Percentiles rank a stretch among this genome's conserved stretches.
Conservation (phyloP, 2,113 vertebrate genomes). For the Equus quagga region DNA sequence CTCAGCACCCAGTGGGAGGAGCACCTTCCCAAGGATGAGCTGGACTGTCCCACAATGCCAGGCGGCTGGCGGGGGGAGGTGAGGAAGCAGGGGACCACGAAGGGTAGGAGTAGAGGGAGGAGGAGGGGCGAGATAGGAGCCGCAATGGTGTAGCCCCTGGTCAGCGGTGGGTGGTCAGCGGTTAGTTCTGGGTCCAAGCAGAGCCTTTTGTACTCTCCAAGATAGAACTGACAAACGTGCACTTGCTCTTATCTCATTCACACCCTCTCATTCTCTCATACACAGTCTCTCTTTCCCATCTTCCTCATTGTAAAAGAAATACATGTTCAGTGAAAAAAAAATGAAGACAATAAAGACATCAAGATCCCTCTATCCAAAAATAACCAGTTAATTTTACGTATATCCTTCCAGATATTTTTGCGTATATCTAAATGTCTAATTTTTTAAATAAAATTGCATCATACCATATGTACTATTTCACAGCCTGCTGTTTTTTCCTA, state of each 20-base stretch:
- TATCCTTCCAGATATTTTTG: neutral
- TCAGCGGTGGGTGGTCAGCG: neutral
- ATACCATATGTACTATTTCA: neutral
- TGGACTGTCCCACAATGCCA: neutral
- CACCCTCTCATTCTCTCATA: neutral
- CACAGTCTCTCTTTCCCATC: neutral
- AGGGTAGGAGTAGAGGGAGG: neutral
- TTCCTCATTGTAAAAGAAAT: neutral
- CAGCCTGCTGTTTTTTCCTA: neutral
- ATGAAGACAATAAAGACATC: neutral
- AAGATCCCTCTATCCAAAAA: neutral
- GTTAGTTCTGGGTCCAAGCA: neutral
- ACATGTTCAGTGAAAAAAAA: neutral
- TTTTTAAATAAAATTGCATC: neutral
- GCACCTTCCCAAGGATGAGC: neutral
- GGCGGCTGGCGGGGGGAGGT: accelerated
- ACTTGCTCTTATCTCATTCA: neutral
- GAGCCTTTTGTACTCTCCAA: neutral
- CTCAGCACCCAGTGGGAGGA: neutral
- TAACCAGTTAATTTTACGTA: neutral
- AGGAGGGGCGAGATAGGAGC: neutral
- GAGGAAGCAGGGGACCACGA: too few relatives aligned
- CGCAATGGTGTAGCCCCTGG: neutral
- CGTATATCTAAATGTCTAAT: neutral
- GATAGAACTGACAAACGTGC: accelerated